These are phyloP conservation scores for Melozone crissalis DNA, from an alignment of 2,113 vertebrate species.

Conservation along the genomic window DNA sequence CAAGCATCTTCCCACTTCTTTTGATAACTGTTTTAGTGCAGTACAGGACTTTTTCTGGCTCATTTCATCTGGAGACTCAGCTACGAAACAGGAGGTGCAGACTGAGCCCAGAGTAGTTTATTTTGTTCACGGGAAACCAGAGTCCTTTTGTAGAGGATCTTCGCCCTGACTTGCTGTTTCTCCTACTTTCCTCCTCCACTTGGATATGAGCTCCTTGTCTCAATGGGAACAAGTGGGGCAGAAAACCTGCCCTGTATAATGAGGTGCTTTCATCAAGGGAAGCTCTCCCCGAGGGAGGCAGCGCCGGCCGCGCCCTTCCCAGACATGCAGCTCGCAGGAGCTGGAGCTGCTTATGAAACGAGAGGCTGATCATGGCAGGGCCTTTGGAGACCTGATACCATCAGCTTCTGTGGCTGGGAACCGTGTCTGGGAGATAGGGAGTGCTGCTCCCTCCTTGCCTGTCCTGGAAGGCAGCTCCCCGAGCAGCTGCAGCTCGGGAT, in stretches of 20 bases:
- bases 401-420: constrained; percentile 24
- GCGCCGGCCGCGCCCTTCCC: neutral
- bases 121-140: neutral
- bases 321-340: constrained; percentile 26
- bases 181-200: constrained; percentile 35
- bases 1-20: neutral
- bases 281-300: constrained; percentile 14
- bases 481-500: rapidly evolving
- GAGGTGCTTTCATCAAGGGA: constrained; percentile 56
- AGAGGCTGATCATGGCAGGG: neutral
- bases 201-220: constrained; percentile 3
- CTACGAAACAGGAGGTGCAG: neutral
- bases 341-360: constrained; percentile 40
- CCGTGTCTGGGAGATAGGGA: neutral
- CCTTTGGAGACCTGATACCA: neutral
- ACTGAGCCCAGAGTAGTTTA: neutral
- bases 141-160: neutral
- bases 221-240: constrained; percentile 8
- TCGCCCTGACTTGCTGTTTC: constrained; percentile 47
- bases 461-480: neutral
- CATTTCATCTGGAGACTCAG: neutral
- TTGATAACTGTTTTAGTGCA: neutral
- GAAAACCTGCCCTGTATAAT: constrained; percentile 22
- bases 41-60: neutral
- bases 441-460: neutral